Percentiles rank a stretch among this genome's conserved stretches.
phyloP scores from a whole-genome alignment of 2,888 invertebrate species.

The Cryptophagus acutangulus region DNA sequence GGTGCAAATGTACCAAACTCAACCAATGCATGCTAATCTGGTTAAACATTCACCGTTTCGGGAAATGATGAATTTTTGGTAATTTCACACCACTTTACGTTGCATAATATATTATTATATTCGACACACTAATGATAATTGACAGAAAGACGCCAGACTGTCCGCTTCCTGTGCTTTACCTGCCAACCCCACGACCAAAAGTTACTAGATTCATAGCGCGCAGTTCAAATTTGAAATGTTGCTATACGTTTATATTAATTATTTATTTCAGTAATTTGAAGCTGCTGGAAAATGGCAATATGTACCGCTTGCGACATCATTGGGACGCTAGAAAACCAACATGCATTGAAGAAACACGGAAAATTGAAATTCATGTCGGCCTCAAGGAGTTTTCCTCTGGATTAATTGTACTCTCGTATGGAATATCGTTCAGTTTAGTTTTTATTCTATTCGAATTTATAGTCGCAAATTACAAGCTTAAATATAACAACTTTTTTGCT shows the following conservation, averaged over 20 bases:
- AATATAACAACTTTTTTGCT: no score
- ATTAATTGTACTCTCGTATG: constrained; percentile 51
- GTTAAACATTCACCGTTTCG: constrained; percentile 59
- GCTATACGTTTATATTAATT: constrained; percentile 11
- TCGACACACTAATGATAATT: no score
- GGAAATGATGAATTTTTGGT: constrained; percentile 60
- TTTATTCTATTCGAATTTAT: constrained; percentile 46
- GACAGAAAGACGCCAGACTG: no score
- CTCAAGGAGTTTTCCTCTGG: constrained; percentile 58
- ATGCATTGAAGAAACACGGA: constrained; percentile 52
- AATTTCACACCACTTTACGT: constrained; percentile 19
- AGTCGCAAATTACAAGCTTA: no score
- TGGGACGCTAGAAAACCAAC: constrained; percentile 59
- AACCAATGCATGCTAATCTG: constrained; percentile 54
- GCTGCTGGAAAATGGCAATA: constrained; percentile 57
- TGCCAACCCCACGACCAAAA: no score
- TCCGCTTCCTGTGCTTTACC: no score
- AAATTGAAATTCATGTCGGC: constrained; percentile 51
- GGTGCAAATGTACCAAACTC: constrained; percentile 57
- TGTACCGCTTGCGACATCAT: constrained; percentile 52
- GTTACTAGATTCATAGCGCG: no score
- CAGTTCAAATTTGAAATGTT: no score
- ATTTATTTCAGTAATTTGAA: constrained; percentile 52
- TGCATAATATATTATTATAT: no score
- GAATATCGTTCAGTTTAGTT: constrained; percentile 46